A percentile compares a stretch with the other conserved stretches of the same genome.
These are phyloP conservation scores for Elysia crispata DNA, from an alignment of 2,888 invertebrate species.

Conservation along the genomic window DNA sequence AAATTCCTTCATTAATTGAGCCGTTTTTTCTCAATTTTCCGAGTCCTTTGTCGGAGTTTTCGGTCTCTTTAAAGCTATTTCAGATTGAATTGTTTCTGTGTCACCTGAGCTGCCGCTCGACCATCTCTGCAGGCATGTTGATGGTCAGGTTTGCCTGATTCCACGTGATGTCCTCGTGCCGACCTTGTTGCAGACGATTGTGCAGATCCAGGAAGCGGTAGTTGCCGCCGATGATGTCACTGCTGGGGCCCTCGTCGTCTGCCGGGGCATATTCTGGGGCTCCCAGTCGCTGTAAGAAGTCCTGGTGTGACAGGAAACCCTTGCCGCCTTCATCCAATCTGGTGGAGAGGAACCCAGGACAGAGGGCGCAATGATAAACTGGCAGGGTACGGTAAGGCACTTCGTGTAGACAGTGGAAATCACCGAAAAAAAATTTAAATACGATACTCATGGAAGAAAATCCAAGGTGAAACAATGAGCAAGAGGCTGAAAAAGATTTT, in stretches of 20 bases:
- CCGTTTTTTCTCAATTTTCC: too few relatives aligned
- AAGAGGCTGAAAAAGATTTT: too few relatives aligned
- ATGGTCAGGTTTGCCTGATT: constrained; percentile 68
- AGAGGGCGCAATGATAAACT: neutral
- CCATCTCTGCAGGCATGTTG: constrained; percentile 66
- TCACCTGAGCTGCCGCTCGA: constrained; percentile 71
- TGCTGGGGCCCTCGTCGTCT: constrained; percentile 69
- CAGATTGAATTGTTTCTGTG: too few relatives aligned
- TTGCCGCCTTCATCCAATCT: constrained; percentile 71
- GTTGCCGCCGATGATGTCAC: constrained; percentile 68
- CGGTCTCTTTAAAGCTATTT: too few relatives aligned
- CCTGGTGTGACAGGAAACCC: constrained; percentile 70
- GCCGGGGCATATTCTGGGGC: constrained; percentile 71
- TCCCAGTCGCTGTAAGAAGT: constrained; percentile 70
- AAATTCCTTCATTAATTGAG: too few relatives aligned
- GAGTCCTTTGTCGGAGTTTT: too few relatives aligned
- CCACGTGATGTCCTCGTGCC: constrained; percentile 70
- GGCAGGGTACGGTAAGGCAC: too few relatives aligned
- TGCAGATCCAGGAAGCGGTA: constrained; percentile 64
- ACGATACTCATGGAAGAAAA: too few relatives aligned
- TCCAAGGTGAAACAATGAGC: too few relatives aligned
- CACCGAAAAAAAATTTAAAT: too few relatives aligned
- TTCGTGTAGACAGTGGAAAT: too few relatives aligned
- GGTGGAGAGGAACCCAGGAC: constrained; percentile 13
- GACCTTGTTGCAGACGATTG: constrained; percentile 64